Percentiles rank a stretch among this genome's conserved stretches.
These are phyloP conservation scores for Limnodromus scolopaceus DNA, from an alignment of 2,797 vertebrate species.

Conservation along the genomic window DNA sequence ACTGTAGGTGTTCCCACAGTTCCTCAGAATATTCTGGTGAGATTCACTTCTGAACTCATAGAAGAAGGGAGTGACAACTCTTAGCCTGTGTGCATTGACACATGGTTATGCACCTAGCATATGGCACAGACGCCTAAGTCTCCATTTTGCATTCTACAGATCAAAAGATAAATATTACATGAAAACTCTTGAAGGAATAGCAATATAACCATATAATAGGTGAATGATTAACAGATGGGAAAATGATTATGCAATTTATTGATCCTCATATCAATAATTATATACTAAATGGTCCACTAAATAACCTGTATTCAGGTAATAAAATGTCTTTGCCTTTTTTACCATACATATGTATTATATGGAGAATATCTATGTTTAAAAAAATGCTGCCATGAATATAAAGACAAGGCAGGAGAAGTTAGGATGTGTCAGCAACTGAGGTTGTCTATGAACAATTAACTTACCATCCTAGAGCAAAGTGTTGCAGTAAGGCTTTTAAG, in stretches of 20 bases:
- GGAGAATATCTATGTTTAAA: neutral
- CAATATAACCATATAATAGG: neutral
- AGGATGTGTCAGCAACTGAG: neutral
- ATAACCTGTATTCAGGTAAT: neutral
- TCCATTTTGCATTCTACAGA: neutral
- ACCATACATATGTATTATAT: neutral
- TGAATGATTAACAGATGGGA: neutral
- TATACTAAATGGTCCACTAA: neutral
- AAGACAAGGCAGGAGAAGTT: neutral
- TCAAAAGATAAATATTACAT: neutral
- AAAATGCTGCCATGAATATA: neutral
- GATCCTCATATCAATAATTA: neutral
- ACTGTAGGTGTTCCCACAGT: neutral
- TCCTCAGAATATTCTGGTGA: neutral
- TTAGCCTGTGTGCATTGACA: no score
- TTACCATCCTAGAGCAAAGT: neutral
- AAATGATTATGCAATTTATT: neutral
- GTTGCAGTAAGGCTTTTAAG: neutral
- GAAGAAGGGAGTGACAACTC: neutral
- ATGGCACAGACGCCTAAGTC: neutral
- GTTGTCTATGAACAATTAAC: neutral
- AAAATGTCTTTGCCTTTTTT: neutral
- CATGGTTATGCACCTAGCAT: neutral
- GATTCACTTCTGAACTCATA: neutral
- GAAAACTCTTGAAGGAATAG: neutral